These are phyloP conservation scores for Hydropotes inermis DNA, from an alignment of 2,113 vertebrate species.

Conservation along the genomic window DNA sequence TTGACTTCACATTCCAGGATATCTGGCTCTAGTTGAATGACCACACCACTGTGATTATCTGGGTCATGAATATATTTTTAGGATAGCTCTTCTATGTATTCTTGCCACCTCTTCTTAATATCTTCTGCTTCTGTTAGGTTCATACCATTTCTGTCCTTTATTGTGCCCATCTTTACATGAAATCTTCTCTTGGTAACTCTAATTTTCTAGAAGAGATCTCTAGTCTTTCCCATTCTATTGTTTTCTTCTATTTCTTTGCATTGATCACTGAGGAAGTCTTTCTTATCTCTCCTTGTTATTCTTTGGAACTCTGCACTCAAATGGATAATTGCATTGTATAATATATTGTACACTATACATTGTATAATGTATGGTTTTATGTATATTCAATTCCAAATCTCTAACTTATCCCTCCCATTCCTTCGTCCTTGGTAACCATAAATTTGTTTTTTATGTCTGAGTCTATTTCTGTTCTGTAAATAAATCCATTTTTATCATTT, in stretches of 20 bases:
- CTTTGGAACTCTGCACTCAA: neutral
- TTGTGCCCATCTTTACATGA: neutral
- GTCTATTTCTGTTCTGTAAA: neutral
- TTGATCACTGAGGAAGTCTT: neutral
- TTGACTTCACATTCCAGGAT: neutral
- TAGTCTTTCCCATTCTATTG: neutral
- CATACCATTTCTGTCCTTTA: neutral
- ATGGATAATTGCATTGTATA: neutral
- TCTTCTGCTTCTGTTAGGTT: neutral
- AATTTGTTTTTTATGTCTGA: neutral
- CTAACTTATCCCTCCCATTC: neutral
- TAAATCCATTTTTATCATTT: neutral
- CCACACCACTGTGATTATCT: neutral
- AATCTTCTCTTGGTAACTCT: neutral
- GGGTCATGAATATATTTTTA: neutral
- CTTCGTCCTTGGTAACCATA: neutral
- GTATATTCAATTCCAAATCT: neutral
- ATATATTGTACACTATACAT: neutral
- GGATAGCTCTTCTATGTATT: neutral
- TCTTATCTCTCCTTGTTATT: neutral
- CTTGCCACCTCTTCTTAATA: neutral
- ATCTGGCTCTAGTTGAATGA: neutral
- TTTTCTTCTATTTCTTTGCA: neutral
- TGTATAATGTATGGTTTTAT: neutral
- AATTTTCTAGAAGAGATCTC: neutral